These are phyloP conservation scores for Aphis craccivora DNA, from an alignment of 1,140 invertebrate genomes.

Conservation along the genomic window DNA sequence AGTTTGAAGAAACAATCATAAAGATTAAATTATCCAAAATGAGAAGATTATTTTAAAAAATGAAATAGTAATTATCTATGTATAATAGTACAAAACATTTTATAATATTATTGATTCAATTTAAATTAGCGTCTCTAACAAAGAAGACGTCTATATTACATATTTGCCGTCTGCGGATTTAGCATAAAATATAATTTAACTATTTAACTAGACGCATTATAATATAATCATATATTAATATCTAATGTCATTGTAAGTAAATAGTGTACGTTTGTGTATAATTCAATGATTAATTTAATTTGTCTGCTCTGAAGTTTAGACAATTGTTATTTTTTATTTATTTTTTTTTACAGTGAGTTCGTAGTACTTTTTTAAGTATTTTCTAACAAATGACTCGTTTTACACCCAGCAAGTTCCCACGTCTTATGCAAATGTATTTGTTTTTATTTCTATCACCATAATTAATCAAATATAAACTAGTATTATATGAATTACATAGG, in stretches of 20 bases:
- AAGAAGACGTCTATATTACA: background rate
- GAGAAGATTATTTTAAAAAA: background rate
- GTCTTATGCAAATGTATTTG: background rate
- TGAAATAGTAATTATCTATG: background rate
- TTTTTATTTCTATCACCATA: background rate
- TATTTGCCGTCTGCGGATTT: background rate
- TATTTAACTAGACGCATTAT: background rate
- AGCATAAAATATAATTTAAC: background rate
- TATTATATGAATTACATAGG: background rate
- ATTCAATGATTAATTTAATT: background rate
- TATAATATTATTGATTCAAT: background rate
- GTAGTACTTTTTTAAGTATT: background rate
- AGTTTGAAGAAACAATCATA: background rate
- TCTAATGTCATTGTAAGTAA: background rate
- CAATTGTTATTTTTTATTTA: background rate
- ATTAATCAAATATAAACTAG: background rate
- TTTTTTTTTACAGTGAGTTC: background rate
- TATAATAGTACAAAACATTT: background rate
- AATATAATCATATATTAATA: background rate
- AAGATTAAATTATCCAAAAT: background rate
- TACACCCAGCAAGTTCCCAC: background rate
- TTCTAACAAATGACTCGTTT: background rate
- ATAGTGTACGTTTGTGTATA: background rate
- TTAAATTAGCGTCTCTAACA: background rate
- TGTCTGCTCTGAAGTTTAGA: background rate